phyloP scores from a whole-genome alignment of 2,888 invertebrate genomes.

The Tachina grossa region DNA sequence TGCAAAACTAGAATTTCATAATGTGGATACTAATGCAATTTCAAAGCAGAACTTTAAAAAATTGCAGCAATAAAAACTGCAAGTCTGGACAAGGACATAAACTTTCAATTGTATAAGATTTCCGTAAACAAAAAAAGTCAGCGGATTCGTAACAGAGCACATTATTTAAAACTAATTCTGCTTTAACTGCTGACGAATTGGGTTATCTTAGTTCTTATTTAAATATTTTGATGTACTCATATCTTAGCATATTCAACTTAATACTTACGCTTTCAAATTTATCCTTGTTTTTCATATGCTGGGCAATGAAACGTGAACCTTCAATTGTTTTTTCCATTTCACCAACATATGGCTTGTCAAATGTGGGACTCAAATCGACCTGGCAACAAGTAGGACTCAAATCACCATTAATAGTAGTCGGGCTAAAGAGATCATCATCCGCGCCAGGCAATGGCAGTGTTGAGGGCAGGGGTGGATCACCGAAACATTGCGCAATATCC shows the following conservation, averaged over 20 bases:
- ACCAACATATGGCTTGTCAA: conserved; percentile 91
- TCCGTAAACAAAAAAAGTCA: too few species aligned
- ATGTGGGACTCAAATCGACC: conserved; percentile 89
- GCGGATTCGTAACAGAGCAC: too few species aligned
- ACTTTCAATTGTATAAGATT: too few species aligned
- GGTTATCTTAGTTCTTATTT: neutral
- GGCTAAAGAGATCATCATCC: conserved; percentile 92
- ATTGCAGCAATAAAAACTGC: too few species aligned
- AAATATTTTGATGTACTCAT: neutral
- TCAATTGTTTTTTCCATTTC: conserved; percentile 96
- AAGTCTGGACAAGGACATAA: too few species aligned
- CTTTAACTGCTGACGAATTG: too few species aligned
- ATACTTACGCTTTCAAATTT: conserved; percentile 95
- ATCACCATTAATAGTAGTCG: conserved; percentile 85
- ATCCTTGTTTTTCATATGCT: conserved; percentile 97
- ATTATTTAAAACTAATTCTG: too few species aligned
- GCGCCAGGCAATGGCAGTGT: conserved; percentile 88
- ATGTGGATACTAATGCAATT: too few species aligned
- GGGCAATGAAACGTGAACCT: conserved; percentile 96
- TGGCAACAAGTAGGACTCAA: conserved; percentile 84
- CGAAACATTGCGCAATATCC: conserved; percentile 86
- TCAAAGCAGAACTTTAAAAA: too few species aligned
- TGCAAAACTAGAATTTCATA: too few species aligned
- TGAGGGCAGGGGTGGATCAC: conserved; percentile 87
- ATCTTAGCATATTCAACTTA: neutral